These are phyloP conservation scores for Nerophis lumbriciformis DNA, from an alignment of 2,113 vertebrate genomes.

Conservation along the genomic window DNA sequence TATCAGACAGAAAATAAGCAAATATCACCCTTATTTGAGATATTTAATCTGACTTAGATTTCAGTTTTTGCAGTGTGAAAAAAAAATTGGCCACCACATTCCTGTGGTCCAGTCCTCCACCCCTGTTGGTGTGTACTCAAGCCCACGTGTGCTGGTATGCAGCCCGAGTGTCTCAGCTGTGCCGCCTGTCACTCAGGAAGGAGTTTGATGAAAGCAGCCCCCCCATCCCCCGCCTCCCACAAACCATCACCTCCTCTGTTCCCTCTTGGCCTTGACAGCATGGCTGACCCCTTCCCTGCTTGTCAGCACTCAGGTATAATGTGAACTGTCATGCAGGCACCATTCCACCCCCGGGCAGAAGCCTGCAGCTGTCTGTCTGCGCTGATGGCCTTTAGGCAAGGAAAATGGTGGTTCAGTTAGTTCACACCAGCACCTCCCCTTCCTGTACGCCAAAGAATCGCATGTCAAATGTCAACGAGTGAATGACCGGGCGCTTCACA, in stretches of 20 bases:
- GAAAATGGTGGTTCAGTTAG: conserved; percentile 1
- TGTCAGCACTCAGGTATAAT: conserved; percentile 66
- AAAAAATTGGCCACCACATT: no score
- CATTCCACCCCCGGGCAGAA: conserved; percentile 36
- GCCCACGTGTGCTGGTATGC: conserved; percentile 34
- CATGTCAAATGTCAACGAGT: no score
- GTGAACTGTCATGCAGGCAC: conserved; percentile 53
- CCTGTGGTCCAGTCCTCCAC: conserved; percentile 22
- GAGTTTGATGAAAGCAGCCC: conserved; percentile 34
- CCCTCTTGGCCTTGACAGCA: conserved; percentile 34
- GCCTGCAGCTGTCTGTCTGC: conserved; percentile 41
- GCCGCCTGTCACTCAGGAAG: conserved; percentile 46
- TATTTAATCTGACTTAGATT: no score
- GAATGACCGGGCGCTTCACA: no score
- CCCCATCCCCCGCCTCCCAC: conserved; percentile 25
- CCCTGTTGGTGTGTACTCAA: conserved; percentile 23
- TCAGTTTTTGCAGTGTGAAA: no score
- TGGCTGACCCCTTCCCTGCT: conserved; percentile 56
- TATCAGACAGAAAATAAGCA: no score
- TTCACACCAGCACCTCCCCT: no score
- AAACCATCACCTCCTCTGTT: conserved; percentile 41
- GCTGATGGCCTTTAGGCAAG: not conserved
- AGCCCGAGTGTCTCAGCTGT: conserved; percentile 47
- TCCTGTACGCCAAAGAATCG: no score
- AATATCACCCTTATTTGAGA: no score